These are phyloP conservation scores for Hylaeus anthracinus DNA, from an alignment of 1,140 invertebrate species.

Conservation along the genomic window DNA sequence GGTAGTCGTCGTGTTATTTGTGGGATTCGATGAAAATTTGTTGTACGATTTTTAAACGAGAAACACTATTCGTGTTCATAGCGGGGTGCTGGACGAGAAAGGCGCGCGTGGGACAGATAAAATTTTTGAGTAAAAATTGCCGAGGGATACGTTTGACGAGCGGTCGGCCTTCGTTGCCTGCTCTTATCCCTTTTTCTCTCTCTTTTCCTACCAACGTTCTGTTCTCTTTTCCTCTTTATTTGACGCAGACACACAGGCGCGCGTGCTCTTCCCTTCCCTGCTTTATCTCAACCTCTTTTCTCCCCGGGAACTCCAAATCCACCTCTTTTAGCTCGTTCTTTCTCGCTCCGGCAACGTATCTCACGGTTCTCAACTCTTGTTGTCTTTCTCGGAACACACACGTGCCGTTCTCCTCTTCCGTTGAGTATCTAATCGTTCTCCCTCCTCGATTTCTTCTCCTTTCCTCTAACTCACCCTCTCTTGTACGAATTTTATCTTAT, in stretches of 20 bases:
- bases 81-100: constrained; percentile 16
- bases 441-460: not conserved
- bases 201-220: not conserved
- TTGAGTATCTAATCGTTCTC: constrained; percentile 17
- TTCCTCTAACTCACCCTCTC: not conserved
- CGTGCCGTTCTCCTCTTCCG: constrained; percentile 20
- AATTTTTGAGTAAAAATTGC: constrained; percentile 65
- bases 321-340: not conserved
- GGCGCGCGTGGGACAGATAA: constrained; percentile 55
- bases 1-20: no score
- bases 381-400: not conserved
- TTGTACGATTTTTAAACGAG: no score
- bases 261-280: not conserved
- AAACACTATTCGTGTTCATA: no score
- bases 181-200: constrained; percentile 37
- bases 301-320: not conserved
- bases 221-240: not conserved
- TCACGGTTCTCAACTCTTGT: not conserved
- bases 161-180: constrained; percentile 61
- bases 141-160: constrained; percentile 63
- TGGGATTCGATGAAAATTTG: not conserved
- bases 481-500: no score
- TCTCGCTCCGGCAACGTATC: not conserved
- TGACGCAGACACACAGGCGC: not conserved
- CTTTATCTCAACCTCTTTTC: not conserved